Percentiles rank a stretch among this genome's conserved stretches.
phyloP scores from a whole-genome alignment of 53 echinoderm and acorn worm species.

The Holothuria leucospilota region DNA sequence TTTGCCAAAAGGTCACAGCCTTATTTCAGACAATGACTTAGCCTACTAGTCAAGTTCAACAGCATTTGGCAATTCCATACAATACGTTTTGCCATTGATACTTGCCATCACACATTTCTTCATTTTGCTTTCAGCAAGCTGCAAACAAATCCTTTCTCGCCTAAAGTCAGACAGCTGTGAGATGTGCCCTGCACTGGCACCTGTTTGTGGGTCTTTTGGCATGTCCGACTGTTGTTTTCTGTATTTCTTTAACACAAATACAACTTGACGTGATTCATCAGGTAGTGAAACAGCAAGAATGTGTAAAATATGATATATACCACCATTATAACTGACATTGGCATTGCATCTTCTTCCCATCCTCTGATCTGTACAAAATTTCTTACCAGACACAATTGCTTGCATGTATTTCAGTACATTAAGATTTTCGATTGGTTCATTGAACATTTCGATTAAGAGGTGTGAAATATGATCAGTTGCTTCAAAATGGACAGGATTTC shows the following conservation, averaged over 20 bases:
- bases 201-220: slow-evolving; percentile 15
- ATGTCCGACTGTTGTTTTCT: neutral
- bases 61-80: neutral
- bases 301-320: neutral
- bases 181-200: slow-evolving; percentile 5
- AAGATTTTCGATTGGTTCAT: neutral
- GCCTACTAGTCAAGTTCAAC: neutral
- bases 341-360: slow-evolving; percentile 11
- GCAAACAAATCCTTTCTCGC: neutral
- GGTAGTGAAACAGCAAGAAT: neutral
- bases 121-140: neutral
- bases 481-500: slow-evolving; percentile 15
- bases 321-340: neutral
- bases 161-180: neutral
- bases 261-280: neutral
- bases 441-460: neutral
- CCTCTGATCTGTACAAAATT: neutral
- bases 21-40: too few species aligned
- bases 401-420: neutral
- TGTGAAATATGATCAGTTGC: neutral
- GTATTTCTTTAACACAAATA: neutral
- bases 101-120: neutral
- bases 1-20: too few species aligned
- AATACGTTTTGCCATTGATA: neutral
- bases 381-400: neutral